phyloP scores from a whole-genome alignment of 2,797 vertebrate genomes.

The Scyliorhinus canicula region DNA sequence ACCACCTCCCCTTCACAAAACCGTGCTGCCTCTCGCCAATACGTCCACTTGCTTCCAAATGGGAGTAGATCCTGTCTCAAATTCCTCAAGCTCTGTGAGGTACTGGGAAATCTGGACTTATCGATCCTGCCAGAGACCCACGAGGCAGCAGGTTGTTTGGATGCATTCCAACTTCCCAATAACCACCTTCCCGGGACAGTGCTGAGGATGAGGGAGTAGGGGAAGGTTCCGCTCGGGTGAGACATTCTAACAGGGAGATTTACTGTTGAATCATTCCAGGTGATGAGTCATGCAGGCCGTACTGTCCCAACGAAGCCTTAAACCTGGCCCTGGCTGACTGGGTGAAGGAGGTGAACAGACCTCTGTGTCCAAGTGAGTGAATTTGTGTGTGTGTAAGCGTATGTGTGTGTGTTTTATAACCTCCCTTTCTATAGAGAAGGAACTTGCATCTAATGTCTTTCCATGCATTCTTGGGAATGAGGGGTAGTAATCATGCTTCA shows the following conservation, averaged over 20 bases:
- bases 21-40: too few species aligned
- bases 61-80: too few species aligned
- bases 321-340: conserved; percentile 66
- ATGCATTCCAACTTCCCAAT: neutral
- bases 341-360: conserved; percentile 71
- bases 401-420: neutral
- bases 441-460: too few species aligned
- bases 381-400: neutral
- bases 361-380: conserved; percentile 64
- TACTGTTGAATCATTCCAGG: neutral
- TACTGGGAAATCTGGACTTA: neutral
- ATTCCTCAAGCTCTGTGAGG: too few species aligned
- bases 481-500: too few species aligned
- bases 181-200: neutral
- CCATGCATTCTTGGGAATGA: too few species aligned
- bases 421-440: neutral
- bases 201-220: too few species aligned
- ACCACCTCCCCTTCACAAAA: too few species aligned
- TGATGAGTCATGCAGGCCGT: conserved; percentile 42
- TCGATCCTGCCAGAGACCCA: neutral
- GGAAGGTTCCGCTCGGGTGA: neutral
- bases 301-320: conserved; percentile 68
- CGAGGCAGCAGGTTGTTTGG: neutral
- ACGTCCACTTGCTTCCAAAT: too few species aligned
- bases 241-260: neutral